Base-by-base conservation (phyloP, 2,888 invertebrate species). In the Phanerotoma sp. region DNA sequence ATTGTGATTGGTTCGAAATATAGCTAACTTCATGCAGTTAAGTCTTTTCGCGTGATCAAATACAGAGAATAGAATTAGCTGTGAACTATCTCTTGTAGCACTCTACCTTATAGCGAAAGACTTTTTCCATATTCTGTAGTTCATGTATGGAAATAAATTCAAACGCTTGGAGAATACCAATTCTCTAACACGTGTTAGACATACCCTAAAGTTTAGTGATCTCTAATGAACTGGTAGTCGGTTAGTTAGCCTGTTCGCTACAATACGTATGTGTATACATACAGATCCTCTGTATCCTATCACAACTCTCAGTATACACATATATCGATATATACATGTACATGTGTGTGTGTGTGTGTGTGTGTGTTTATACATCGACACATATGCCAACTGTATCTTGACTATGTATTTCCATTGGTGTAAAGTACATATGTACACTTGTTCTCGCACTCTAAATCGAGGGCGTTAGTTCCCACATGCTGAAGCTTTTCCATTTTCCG, bases 151-250 rank as follows among this genome's bases (percentile, higher is more conserved):
- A 38, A 38, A 38, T 1, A 38, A 35, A 21, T 33, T 20, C 10
- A 32, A 25, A 40, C 47, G 28, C 42, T 41, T n/a, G 13, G 35
- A 33, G 41, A 41, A 54, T 54, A n/a, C 15, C 41, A 54, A 48
- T 35, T 18, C 11, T 25, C 38, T 38, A 16, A 16, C n/a, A 16
- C 16, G 38, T 30, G 21, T 38, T 42, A 35, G 32, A 38, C 21
- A 50, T 30, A 21, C 68, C 69, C 66, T 60, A 64, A 68, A 69
- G 65, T 69, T 69, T 69, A 66, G 69, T 60, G 62, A 69, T 67
- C 70, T 70, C 70, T 69, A 69, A 69, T 70, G 70, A 69, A 69
- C 69, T 66, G 66, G 65, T 64, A 63, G 68, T 61, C 63, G 63
- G 68, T 68, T 68, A 68, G 68, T 69, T 67, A 66, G 63, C 60